A percentile compares a stretch with the other conserved stretches of the same genome.
Conservation (phyloP, 2,113 vertebrate species). For the Oryzias curvinotus region DNA sequence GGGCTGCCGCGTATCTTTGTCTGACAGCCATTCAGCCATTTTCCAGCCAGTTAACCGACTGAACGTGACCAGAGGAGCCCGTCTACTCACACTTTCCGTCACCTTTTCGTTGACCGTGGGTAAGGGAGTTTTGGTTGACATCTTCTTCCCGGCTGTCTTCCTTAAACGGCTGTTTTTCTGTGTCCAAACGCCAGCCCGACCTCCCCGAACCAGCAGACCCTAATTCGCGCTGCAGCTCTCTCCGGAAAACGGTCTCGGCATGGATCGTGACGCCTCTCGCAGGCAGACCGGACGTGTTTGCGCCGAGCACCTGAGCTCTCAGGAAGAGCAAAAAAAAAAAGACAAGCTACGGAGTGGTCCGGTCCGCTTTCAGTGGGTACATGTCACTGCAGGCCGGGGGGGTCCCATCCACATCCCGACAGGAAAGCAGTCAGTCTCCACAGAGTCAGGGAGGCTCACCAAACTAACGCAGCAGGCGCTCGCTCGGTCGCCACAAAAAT, state of each 20-base stretch:
- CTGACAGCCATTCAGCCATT: not conserved
- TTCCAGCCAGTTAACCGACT: not conserved
- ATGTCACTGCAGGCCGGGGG: slow-evolving; percentile 7
- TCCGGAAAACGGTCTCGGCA: slow-evolving; percentile 55
- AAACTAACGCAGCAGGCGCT: slow-evolving; percentile 48
- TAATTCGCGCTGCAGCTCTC: slow-evolving; percentile 39
- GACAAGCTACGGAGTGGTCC: not conserved
- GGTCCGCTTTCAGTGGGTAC: slow-evolving; percentile 10
- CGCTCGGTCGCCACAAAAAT: slow-evolving; percentile 45
- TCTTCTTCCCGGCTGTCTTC: slow-evolving; percentile 67
- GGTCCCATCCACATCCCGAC: slow-evolving; percentile 9
- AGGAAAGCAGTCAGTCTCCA: slow-evolving; percentile 28
- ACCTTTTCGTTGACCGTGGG: slow-evolving; percentile 94
- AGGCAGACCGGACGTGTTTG: slow-evolving; percentile 54
- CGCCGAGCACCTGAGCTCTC: slow-evolving; percentile 31
- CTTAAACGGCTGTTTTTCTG: slow-evolving; percentile 1
- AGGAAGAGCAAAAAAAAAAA: slow-evolving; percentile 7
- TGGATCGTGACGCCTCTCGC: slow-evolving; percentile 57
- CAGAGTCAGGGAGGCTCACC: slow-evolving; percentile 45
- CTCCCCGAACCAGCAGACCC: slow-evolving; percentile 6
- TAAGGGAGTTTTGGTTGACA: slow-evolving; percentile 93
- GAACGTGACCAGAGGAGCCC: not conserved
- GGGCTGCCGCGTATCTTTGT: no score
- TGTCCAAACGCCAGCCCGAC: slow-evolving; percentile 24
- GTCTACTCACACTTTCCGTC: slow-evolving; percentile 90